Percentiles rank a stretch among this genome's conserved stretches.
These are phyloP conservation scores for Chrysemys picta DNA, from an alignment of 2,113 vertebrate genomes.

Conservation along the genomic window DNA sequence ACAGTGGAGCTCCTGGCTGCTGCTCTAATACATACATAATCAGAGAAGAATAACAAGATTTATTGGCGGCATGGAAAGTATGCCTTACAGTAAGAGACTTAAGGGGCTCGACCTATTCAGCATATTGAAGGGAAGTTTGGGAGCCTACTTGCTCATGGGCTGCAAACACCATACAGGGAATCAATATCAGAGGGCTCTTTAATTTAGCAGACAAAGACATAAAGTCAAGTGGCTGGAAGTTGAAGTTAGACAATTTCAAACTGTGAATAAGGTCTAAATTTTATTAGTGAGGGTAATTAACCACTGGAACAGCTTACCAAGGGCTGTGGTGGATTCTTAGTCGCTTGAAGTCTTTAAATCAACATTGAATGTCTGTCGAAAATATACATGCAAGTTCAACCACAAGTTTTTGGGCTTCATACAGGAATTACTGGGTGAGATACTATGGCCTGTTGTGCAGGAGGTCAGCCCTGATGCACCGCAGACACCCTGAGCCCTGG, in stretches of 20 bases:
- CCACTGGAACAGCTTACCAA: not conserved
- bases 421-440: not conserved
- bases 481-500: too few relatives aligned
- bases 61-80: not conserved
- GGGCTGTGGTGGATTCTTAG: not conserved
- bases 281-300: not conserved
- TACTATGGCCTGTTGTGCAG: not conserved
- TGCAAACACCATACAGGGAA: not conserved
- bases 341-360: not conserved
- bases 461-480: not conserved
- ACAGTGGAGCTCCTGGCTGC: not conserved
- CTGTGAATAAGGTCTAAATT: not conserved
- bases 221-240: not conserved
- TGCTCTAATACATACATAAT: not conserved
- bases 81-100: not conserved
- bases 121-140: not conserved
- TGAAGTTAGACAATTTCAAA: not conserved
- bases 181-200: not conserved
- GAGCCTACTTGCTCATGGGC: not conserved
- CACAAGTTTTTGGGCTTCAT: not conserved
- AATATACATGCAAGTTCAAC: not conserved
- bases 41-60: not conserved
- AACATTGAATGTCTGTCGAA: not conserved
- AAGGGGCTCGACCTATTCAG: not conserved
- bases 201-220: not conserved